A percentile compares a stretch with the other conserved stretches of the same genome.
Conservation (phyloP, 1,140 invertebrate species). For the Bombus fervidus region DNA sequence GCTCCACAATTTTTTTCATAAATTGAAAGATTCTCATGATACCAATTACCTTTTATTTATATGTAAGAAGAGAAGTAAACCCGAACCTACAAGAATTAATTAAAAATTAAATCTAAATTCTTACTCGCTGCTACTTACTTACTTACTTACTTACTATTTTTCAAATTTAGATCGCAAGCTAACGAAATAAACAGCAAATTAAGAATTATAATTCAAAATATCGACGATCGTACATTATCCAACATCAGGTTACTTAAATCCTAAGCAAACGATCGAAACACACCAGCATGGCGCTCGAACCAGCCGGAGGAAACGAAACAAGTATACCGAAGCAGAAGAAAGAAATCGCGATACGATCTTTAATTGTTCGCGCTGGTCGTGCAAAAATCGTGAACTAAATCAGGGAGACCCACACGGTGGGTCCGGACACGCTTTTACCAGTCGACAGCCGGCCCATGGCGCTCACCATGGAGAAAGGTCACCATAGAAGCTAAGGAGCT, state of each 20-base stretch:
- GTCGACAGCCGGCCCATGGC: not conserved
- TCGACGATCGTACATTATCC: too few species aligned
- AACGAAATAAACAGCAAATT: too few species aligned
- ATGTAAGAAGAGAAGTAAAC: not conserved
- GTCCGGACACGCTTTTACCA: constrained; percentile 30
- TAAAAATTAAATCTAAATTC: not conserved
- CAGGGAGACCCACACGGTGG: constrained; percentile 13
- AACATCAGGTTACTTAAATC: not conserved
- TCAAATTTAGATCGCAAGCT: too few species aligned
- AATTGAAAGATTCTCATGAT: not conserved
- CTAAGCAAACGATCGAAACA: not conserved
- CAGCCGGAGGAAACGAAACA: not conserved
- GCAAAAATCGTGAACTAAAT: constrained; percentile 59
- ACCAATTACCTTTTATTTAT: not conserved
- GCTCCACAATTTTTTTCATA: fast-evolving
- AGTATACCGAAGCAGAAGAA: not conserved
- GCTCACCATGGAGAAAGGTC: constrained; percentile 46
- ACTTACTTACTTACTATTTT: too few species aligned
- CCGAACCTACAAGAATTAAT: not conserved
- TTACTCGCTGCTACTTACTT: too few species aligned
- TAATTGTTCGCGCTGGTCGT: constrained; percentile 65
- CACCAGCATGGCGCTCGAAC: too few species aligned
- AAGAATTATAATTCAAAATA: too few species aligned
- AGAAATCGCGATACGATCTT: constrained; percentile 66
- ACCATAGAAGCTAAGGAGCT: constrained; percentile 26